Evolutionary conservation across 53 echinoderm and acorn worm genomes (phyloP).

Genomic region (Echinarachnius parma): DNA sequence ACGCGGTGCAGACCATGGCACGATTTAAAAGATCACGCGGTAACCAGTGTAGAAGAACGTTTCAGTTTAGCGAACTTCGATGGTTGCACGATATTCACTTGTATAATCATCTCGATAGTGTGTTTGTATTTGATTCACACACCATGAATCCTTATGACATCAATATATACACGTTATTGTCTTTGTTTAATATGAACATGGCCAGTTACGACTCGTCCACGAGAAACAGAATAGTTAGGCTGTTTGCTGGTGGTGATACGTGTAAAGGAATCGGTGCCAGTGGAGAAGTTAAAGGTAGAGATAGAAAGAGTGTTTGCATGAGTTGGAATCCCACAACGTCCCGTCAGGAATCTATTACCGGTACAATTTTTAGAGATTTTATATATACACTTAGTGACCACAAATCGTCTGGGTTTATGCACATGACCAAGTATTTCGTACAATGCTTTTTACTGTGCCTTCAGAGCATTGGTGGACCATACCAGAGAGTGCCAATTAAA

Average conservation of each 20-base stretch:
- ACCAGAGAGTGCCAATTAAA: conserved; percentile 2
- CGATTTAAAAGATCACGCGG: too few species aligned
- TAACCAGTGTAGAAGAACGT: too few species aligned
- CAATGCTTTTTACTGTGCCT: neutral
- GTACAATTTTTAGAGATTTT: neutral
- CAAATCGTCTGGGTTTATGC: conserved; percentile 3
- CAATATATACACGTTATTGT: neutral
- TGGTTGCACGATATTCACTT: neutral
- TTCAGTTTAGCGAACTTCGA: conserved; percentile 2
- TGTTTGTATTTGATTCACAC: neutral
- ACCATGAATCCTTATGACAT: conserved; percentile 1
- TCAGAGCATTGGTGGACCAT: neutral
- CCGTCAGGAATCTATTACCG: neutral
- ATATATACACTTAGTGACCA: neutral
- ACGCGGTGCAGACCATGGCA: too few species aligned
- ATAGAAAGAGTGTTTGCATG: neutral
- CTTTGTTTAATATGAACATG: neutral
- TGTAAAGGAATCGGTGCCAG: neutral
- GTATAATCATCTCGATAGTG: neutral
- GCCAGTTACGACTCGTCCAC: neutral
- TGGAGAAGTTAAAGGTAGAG: too few species aligned
- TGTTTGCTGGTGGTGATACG: neutral
- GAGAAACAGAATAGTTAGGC: neutral
- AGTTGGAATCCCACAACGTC: neutral
- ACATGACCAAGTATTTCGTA: neutral